A percentile compares a stretch with the other conserved stretches of the same genome.
phyloP scores from a whole-genome alignment of 2,113 vertebrate genomes.

The Fregata magnificens region DNA sequence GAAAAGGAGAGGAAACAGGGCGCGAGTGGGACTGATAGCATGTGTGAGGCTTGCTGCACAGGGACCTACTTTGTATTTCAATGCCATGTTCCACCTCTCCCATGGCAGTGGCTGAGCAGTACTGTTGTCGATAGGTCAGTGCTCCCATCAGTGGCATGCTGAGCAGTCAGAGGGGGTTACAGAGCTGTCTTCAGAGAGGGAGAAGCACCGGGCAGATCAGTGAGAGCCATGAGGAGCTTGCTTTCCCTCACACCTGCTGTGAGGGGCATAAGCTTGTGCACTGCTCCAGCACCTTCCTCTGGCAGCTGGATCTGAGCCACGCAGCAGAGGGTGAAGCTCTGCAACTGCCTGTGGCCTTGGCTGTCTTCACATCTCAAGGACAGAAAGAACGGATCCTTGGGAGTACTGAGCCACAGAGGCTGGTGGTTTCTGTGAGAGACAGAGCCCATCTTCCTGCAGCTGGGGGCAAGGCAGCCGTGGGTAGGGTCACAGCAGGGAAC shows the following conservation, averaged over 20 bases:
- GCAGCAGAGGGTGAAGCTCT: not conserved
- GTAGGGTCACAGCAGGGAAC: not conserved
- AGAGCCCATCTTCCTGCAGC: not conserved
- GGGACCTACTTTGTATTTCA: not conserved
- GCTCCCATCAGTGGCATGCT: not conserved
- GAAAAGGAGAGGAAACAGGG: not conserved
- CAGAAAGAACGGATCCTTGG: not conserved
- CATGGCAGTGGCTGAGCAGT: not conserved
- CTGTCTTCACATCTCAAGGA: not conserved
- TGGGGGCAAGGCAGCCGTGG: not conserved
- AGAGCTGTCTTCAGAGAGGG: not conserved
- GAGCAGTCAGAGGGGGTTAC: not conserved
- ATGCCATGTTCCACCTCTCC: not conserved
- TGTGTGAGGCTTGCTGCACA: not conserved
- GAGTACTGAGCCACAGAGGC: not conserved
- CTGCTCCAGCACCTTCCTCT: not conserved
- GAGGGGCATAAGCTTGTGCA: not conserved
- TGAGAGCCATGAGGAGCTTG: not conserved
- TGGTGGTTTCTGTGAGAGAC: not conserved
- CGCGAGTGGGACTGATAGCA: not conserved
- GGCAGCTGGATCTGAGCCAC: not conserved
- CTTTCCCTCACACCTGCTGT: not conserved
- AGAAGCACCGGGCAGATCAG: accelerated
- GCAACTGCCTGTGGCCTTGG: not conserved
- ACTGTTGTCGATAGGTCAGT: not conserved